phyloP scores from a whole-genome alignment of 2,797 vertebrate genomes.

The Lepilemur septentrionalis region DNA sequence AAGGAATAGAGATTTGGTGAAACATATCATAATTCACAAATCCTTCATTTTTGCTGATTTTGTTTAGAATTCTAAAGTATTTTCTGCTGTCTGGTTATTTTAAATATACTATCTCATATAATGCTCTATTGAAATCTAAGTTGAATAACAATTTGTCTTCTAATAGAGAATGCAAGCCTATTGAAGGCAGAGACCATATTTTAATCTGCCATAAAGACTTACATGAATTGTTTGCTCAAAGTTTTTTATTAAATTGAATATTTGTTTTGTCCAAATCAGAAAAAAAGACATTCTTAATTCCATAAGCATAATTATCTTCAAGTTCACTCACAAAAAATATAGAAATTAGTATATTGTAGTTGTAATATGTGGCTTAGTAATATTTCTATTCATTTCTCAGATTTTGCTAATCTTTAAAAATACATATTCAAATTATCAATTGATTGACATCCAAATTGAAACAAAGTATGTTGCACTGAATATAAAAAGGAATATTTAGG shows the following conservation, averaged over 20 bases:
- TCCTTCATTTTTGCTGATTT: background rate
- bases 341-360: constrained; percentile 2
- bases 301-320: constrained; percentile 44
- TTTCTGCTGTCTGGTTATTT: background rate
- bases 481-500: constrained; percentile 55
- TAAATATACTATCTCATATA: background rate
- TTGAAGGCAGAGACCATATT: background rate
- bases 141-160: background rate
- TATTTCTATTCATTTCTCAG: constrained; percentile 44
- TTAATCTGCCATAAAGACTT: background rate
- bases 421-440: constrained; percentile 50
- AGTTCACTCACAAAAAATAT: constrained; percentile 11
- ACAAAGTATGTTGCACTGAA: constrained; percentile 16
- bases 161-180: background rate
- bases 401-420: constrained; percentile 52
- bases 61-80: background rate
- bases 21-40: background rate
- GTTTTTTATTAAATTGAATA: constrained; percentile 8
- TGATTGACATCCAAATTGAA: constrained; percentile 42
- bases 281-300: background rate
- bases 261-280: background rate
- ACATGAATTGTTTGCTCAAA: background rate
- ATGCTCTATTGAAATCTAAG: constrained; percentile 26
- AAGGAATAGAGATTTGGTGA: background rate
- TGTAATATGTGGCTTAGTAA: constrained; percentile 22